These are phyloP conservation scores for Eretmochelys imbricata DNA, from an alignment of 2,113 vertebrate genomes.

Conservation along the genomic window DNA sequence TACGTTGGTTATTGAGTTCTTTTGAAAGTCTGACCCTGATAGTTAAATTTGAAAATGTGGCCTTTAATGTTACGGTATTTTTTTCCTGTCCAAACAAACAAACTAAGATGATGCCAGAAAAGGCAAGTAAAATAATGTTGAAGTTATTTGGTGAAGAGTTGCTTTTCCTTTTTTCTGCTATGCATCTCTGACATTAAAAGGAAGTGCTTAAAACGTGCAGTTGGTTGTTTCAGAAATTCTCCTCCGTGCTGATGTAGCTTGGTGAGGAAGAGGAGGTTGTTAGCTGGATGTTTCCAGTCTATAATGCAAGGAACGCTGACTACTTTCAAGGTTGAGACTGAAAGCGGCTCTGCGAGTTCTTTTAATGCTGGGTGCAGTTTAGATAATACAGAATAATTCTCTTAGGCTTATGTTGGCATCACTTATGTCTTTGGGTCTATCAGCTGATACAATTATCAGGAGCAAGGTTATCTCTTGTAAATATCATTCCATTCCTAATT, in stretches of 20 bases:
- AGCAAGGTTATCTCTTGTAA: background rate
- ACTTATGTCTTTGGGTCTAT: background rate
- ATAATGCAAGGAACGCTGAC: background rate
- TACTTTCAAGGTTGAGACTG: background rate
- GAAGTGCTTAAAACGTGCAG: background rate
- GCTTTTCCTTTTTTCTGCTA: background rate
- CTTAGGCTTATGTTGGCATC: rapidly evolving
- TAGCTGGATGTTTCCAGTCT: background rate
- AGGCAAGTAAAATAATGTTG: background rate
- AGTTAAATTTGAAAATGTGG: background rate
- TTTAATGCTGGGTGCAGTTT: background rate
- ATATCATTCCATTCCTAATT: background rate
- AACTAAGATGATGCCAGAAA: background rate
- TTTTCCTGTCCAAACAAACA: background rate
- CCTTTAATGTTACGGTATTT: background rate
- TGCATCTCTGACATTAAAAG: background rate
- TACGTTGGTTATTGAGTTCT: background rate
- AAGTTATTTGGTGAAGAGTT: background rate
- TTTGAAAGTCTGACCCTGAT: background rate
- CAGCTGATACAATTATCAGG: rapidly evolving
- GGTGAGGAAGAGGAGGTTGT: background rate
- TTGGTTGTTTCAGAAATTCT: background rate
- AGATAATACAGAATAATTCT: background rate
- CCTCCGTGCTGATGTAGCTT: background rate
- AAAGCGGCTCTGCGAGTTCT: background rate